These are phyloP conservation scores for Prosopocoilus inquinatus DNA, from an alignment of 2,888 invertebrate genomes.

Conservation along the genomic window DNA sequence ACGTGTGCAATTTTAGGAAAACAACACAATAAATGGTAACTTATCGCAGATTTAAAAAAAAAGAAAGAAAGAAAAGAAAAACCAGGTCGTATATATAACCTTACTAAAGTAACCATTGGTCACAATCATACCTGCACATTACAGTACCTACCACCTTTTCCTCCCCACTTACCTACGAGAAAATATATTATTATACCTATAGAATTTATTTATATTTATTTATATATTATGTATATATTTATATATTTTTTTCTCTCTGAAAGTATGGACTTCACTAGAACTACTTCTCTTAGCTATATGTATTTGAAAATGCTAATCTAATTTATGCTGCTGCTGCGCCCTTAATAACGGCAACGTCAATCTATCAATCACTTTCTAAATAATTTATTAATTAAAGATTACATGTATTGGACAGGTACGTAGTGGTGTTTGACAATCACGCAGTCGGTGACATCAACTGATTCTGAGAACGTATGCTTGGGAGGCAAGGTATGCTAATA, in stretches of 20 bases:
- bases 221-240: not conserved
- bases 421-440: no score
- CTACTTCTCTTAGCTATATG: slow-evolving; percentile 7
- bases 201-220: slow-evolving; percentile 17
- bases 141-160: slow-evolving; percentile 38
- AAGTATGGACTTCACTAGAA: slow-evolving; percentile 8
- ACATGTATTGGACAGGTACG: no score
- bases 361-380: no score
- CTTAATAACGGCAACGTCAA: no score
- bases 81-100: slow-evolving; percentile 18
- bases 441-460: no score
- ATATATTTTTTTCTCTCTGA: slow-evolving; percentile 6
- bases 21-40: slow-evolving; percentile 33
- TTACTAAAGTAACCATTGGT: slow-evolving; percentile 14
- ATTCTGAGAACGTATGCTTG: no score
- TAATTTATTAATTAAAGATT: no score
- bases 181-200: slow-evolving; percentile 18
- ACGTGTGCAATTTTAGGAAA: slow-evolving; percentile 9
- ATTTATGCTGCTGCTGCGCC: no score
- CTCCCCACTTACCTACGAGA: slow-evolving; percentile 25
- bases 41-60: slow-evolving; percentile 24
- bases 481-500: no score
- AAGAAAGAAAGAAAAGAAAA: slow-evolving; percentile 4
- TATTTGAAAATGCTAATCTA: slow-evolving; percentile 3
- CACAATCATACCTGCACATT: slow-evolving; percentile 23